Conservation (phyloP, 2,113 vertebrate genomes). For the Polypterus senegalus region DNA sequence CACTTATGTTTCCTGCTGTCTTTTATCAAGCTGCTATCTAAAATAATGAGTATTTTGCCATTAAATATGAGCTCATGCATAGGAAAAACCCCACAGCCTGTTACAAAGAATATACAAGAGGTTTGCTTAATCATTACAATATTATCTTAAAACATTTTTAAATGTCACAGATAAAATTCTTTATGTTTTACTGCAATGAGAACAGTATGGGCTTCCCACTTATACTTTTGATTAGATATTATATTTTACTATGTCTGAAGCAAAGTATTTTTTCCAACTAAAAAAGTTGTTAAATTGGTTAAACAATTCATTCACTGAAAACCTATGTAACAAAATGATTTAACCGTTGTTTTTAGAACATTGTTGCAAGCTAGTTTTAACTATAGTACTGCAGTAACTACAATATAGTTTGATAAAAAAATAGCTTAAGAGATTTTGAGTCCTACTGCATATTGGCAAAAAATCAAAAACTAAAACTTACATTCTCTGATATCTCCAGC, state of each 20-base stretch:
- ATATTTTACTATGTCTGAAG: no score
- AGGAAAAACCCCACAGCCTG: conserved; percentile 24
- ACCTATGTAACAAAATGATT: no score
- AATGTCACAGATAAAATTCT: conserved; percentile 45
- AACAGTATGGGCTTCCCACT: conserved; percentile 34
- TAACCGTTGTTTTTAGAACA: no score
- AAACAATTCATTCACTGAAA: no score
- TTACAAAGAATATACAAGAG: conserved; percentile 30
- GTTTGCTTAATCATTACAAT: conserved; percentile 23
- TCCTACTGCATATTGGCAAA: neutral
- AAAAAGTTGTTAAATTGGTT: no score
- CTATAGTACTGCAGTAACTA: no score
- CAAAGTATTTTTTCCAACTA: no score
- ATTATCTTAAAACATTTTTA: conserved; percentile 43
- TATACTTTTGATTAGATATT: conserved; percentile 31
- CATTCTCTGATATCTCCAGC: conserved; percentile 88
- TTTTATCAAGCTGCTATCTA: neutral
- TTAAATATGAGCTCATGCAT: conserved; percentile 19
- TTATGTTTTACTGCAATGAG: conserved; percentile 45
- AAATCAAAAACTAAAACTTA: conserved; percentile 43
- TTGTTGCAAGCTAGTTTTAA: no score
- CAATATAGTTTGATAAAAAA: no score
- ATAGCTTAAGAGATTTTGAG: no score
- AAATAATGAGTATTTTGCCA: neutral
- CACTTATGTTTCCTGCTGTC: neutral